Base-by-base conservation (phyloP, 2,113 vertebrate species). In the Raja brachyura region DNA sequence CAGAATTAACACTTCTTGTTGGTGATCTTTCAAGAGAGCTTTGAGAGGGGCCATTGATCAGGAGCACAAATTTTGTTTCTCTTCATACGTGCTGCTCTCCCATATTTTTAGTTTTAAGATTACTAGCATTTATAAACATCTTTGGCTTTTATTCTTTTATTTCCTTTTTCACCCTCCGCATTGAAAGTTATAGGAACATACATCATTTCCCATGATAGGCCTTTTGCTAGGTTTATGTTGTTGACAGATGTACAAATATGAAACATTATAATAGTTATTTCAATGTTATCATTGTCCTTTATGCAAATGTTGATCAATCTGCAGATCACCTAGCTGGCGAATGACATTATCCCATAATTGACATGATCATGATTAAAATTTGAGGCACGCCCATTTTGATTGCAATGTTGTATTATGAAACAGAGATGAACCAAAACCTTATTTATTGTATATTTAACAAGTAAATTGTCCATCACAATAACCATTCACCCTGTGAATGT, bases 401-500 rank as follows among this genome's bases (percentile, higher is more conserved):
- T 92, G 66, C 66, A 0, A 13, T 70, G 25, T 54, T 92, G 90
- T 25, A 73, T 73, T 92, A 73, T 74, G 18, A 28, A 92, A 73
- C 90, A 25, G 33, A 68, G 88, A 92, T 92, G 68, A 92, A 73
- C 90, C 66, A 13, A 92, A 92, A 28, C 66, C 90, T 31, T 92
- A 73, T 73, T 92, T 92, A 92, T 74, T 92, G 33, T 92, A 54
- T 33, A 92, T 92, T 92, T 92, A 92, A 92, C 66, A 73, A 73
- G 90, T 92, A 92, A 92, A 92, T 68, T 92, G 90, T 74, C 90
- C 68, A 73, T 73, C 90, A 70, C 39, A 92, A 85, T 56, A 85
- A 92, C 22, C 90, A 73, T 92, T 92, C 90, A 92, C 90, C 90
- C 90, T 92, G 90, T 48, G 66, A 92, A 92, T 92, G 66, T 92